These are phyloP conservation scores for Phalanger gymnotis DNA, from an alignment of 2,797 vertebrate species.

Conservation along the genomic window DNA sequence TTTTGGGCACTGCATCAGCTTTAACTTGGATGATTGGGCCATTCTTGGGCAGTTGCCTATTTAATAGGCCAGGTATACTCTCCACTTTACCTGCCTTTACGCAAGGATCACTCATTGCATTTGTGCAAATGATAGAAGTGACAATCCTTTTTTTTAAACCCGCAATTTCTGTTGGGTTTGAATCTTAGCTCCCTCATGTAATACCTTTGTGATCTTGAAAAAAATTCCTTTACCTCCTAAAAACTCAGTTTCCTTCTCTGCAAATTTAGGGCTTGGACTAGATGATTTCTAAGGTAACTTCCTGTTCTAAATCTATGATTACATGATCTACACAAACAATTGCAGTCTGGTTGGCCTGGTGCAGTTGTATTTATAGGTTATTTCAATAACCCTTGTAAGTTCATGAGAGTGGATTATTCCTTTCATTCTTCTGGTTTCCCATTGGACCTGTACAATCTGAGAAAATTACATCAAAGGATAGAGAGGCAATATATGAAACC, in stretches of 20 bases:
- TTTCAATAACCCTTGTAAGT: not conserved
- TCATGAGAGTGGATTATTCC: not conserved
- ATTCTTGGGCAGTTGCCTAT: not conserved
- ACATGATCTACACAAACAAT: not conserved
- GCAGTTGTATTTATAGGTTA: not conserved
- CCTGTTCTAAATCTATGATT: not conserved
- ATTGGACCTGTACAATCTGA: not conserved
- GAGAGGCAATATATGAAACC: not conserved
- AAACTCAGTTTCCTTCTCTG: not conserved
- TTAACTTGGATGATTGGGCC: not conserved
- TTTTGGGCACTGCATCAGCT: not conserved
- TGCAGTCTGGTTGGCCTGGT: not conserved
- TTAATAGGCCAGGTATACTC: not conserved
- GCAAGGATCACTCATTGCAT: not conserved
- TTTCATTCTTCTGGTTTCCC: not conserved
- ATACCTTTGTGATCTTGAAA: not conserved
- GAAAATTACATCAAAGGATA: not conserved
- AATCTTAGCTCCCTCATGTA: not conserved
- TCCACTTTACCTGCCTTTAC: not conserved
- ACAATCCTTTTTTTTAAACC: not conserved
- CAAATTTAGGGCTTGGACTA: not conserved
- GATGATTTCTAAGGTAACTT: not conserved
- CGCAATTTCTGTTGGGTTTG: not conserved
- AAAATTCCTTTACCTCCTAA: no score
- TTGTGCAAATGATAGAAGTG: not conserved